Evolutionary conservation across 2,797 vertebrate genomes (phyloP).

Genomic region (Phaenicophaeus curvirostris): DNA sequence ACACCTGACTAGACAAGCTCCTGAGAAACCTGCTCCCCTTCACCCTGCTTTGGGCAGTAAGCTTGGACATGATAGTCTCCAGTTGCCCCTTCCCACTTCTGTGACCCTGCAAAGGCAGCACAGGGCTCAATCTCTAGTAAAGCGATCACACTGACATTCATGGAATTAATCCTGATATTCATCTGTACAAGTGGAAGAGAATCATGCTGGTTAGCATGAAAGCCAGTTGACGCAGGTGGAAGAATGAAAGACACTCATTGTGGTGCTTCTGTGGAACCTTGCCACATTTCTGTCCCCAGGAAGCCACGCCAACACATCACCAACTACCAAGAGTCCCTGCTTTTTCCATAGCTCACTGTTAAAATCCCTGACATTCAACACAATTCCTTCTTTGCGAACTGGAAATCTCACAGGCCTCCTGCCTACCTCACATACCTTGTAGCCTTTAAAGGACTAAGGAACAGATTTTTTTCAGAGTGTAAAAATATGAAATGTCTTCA

Average conservation of each 20-base stretch:
- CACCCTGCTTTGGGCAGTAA: not conserved
- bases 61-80: accelerated
- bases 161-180: not conserved
- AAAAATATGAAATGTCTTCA: not conserved
- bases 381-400: not conserved
- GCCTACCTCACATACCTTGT: not conserved
- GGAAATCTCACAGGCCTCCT: not conserved
- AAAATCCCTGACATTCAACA: not conserved
- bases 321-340: not conserved
- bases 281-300: not conserved
- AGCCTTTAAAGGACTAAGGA: not conserved
- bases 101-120: accelerated
- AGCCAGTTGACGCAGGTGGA: not conserved
- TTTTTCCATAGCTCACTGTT: conserved; percentile 36
- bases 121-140: not conserved
- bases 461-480: not conserved
- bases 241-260: not conserved
- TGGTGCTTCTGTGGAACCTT: not conserved
- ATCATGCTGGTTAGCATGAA: not conserved
- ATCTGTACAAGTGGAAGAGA: not conserved
- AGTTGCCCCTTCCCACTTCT: not conserved
- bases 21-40: not conserved
- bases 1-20: not conserved
- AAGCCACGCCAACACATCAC: not conserved
- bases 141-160: not conserved